Evolutionary conservation across 1,140 invertebrate genomes (phyloP).

Genomic region (Hetaerina americana): DNA sequence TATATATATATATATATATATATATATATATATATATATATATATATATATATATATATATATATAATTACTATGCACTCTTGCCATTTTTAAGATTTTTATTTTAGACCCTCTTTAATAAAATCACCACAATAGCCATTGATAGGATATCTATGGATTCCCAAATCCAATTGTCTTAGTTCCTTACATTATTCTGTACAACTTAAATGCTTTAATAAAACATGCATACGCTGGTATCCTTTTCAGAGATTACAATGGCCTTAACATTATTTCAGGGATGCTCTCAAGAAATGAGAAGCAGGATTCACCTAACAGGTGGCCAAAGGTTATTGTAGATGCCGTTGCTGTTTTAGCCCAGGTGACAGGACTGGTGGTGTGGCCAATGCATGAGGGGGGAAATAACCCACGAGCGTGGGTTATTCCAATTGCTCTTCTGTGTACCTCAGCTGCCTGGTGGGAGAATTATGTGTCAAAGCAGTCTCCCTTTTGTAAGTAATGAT

Average conservation of each 20-base stretch:
- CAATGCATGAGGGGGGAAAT: slow-evolving; percentile 42
- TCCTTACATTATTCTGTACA: too few relatives aligned
- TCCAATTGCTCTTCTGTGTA: slow-evolving; percentile 65
- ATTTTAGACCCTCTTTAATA: too few relatives aligned
- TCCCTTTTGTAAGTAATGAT: slow-evolving; percentile 43
- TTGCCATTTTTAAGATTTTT: too few relatives aligned
- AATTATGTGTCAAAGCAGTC: slow-evolving; percentile 82
- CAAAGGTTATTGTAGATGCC: slow-evolving; percentile 66
- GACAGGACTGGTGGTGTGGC: slow-evolving; percentile 82
- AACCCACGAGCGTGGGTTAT: slow-evolving; percentile 65
- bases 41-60: too few relatives aligned
- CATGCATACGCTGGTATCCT: not conserved
- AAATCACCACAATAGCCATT: too few relatives aligned
- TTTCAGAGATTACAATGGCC: too few relatives aligned
- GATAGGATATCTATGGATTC: too few relatives aligned
- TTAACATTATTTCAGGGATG: slow-evolving; percentile 49
- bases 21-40: too few relatives aligned
- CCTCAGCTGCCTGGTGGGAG: slow-evolving; percentile 93
- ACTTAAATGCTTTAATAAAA: slow-evolving; percentile 1
- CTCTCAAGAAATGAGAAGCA: slow-evolving; percentile 67
- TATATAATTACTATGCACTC: too few relatives aligned
- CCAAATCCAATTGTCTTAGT: too few relatives aligned
- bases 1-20: too few relatives aligned
- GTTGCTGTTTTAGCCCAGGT: slow-evolving; percentile 70
- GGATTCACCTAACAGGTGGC: slow-evolving; percentile 52